Conservation (phyloP, 2,888 invertebrate genomes). For the Spodoptera littoralis region DNA sequence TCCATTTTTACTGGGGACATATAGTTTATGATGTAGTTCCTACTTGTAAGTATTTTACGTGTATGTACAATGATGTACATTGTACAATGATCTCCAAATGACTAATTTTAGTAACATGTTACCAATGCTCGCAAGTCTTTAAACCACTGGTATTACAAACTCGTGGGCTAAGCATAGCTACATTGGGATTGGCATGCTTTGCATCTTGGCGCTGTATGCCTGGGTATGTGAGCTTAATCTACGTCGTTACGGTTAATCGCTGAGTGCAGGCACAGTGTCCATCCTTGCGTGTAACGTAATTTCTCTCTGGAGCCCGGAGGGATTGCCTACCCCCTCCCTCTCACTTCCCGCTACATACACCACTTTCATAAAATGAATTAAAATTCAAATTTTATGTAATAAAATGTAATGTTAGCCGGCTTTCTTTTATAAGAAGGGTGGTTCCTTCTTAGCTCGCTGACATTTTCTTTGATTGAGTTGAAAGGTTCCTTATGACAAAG, state of each 20-base stretch:
- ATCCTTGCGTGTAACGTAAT: conserved; percentile 56
- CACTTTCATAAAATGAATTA: conserved; percentile 34
- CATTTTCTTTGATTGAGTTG: conserved; percentile 2
- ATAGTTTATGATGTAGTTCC: no score
- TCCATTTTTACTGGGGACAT: no score
- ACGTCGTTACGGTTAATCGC: conserved; percentile 47
- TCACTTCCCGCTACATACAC: conserved; percentile 16
- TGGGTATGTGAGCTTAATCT: conserved; percentile 37
- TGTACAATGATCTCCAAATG: no score
- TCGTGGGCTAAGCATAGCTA: conserved; percentile 7
- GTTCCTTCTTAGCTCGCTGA: background rate
- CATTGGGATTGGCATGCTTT: conserved; percentile 37
- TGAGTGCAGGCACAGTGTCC: conserved; percentile 49
- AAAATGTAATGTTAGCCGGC: conserved; percentile 2
- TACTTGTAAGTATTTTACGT: no score
- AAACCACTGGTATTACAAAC: background rate
- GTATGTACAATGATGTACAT: no score
- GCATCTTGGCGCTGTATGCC: conserved; percentile 26
- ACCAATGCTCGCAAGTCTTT: no score
- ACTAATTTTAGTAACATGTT: no score
- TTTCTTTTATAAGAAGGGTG: conserved; percentile 4
- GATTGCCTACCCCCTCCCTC: conserved; percentile 36
- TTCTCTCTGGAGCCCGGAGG: conserved; percentile 35
- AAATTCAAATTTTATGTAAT: conserved; percentile 45
- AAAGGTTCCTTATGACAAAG: background rate